Evolutionary conservation across 1,140 invertebrate species (phyloP).

Genomic region (Saccostrea cuccullata): DNA sequence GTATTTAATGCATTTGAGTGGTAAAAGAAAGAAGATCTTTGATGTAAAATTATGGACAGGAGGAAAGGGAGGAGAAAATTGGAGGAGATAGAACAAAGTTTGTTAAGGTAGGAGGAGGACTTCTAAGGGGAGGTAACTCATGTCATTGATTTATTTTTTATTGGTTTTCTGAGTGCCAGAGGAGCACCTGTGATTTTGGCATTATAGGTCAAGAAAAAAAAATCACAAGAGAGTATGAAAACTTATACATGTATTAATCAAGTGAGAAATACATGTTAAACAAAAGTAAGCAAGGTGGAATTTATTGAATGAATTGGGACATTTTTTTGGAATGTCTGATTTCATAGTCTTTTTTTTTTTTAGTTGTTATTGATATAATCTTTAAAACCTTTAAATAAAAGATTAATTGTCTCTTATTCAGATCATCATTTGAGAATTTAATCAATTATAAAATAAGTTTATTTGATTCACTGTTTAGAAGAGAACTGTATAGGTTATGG

Average conservation of each 20-base stretch:
- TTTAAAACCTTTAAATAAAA: not conserved
- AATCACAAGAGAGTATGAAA: too few species aligned
- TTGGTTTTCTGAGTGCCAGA: too few species aligned
- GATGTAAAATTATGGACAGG: not conserved
- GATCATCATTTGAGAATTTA: not conserved
- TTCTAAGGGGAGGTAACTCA: not conserved
- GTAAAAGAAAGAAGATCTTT: not conserved
- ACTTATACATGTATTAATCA: too few species aligned
- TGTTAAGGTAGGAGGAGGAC: not conserved
- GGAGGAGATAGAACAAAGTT: constrained; percentile 15
- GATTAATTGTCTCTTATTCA: not conserved
- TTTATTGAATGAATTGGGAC: too few species aligned
- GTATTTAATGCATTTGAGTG: not conserved
- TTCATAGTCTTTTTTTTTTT: too few species aligned
- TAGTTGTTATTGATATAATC: not conserved
- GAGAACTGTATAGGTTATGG: not conserved
- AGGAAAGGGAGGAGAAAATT: not conserved
- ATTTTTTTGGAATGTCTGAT: too few species aligned
- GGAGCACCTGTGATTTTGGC: too few species aligned
- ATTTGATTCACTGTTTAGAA: not conserved
- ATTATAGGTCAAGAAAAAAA: too few species aligned
- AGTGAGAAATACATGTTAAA: too few species aligned
- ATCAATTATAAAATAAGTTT: not conserved
- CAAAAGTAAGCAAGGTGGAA: too few species aligned
- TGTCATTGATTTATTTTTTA: too few species aligned